phyloP scores from a whole-genome alignment of 2,888 invertebrate genomes.

The Acanthosepion lycidas region DNA sequence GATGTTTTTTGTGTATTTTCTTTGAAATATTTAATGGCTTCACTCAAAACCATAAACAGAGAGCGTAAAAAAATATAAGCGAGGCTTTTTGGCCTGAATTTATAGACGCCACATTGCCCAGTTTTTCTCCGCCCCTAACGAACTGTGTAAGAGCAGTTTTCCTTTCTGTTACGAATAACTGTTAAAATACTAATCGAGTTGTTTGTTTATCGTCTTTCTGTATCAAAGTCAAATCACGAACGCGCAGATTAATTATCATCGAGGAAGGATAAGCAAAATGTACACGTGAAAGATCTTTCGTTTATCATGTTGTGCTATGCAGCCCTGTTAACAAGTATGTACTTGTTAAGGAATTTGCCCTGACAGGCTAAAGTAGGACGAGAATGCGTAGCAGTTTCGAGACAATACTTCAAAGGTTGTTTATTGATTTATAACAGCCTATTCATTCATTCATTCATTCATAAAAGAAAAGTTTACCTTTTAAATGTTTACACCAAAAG shows the following conservation, averaged over 20 bases:
- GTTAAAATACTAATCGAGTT: not conserved
- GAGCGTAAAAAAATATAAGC: too few species aligned
- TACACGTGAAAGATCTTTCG: not conserved
- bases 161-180: too few species aligned
- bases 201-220: not conserved
- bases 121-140: too few species aligned
- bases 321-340: not conserved
- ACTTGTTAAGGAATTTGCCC: conserved; percentile 33
- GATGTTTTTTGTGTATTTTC: too few species aligned
- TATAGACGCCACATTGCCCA: too few species aligned
- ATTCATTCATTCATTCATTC: not conserved
- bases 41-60: too few species aligned
- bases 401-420: not conserved
- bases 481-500: too few species aligned
- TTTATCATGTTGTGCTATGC: not conserved
- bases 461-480: not conserved
- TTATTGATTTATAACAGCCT: not conserved
- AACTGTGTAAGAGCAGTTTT: too few species aligned
- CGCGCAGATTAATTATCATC: not conserved
- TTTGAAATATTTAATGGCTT: too few species aligned
- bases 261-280: not conserved
- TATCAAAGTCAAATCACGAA: not conserved
- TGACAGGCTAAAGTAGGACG: not conserved
- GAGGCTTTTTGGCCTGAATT: too few species aligned
- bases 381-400: not conserved